Conservation (phyloP, 1,140 invertebrate genomes). For the Ephestia elutella region DNA sequence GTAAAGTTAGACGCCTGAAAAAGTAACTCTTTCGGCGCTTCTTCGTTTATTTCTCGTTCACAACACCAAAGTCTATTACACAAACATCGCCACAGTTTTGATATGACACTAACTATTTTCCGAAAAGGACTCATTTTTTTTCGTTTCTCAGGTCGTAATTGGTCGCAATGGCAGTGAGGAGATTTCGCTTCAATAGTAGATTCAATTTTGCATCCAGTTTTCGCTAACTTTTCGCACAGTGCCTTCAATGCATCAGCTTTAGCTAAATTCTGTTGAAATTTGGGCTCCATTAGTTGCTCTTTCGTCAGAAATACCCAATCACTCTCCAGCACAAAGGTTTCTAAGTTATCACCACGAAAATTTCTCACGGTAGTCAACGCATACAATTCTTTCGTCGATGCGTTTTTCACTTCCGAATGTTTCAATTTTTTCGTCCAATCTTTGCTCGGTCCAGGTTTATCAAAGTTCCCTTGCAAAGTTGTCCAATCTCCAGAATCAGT, state of each 20-base stretch:
- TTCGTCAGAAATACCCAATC: slow-evolving; percentile 58
- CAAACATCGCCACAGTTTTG: slow-evolving; percentile 30
- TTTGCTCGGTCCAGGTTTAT: neutral
- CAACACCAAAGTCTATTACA: slow-evolving; percentile 34
- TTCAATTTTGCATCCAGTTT: slow-evolving; percentile 30
- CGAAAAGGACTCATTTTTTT: slow-evolving; percentile 27
- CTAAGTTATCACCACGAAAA: slow-evolving; percentile 47
- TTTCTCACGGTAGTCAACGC: slow-evolving; percentile 60
- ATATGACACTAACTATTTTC: slow-evolving; percentile 32
- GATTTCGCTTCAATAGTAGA: slow-evolving; percentile 38
- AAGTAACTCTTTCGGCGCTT: neutral
- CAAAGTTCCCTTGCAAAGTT: neutral
- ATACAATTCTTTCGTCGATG: slow-evolving; percentile 33
- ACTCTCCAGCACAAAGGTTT: slow-evolving; percentile 51
- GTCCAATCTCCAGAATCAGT: neutral
- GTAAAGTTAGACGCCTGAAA: slow-evolving; percentile 13
- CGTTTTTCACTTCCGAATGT: slow-evolving; percentile 18
- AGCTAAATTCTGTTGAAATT: slow-evolving; percentile 45
- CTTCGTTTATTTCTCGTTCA: neutral
- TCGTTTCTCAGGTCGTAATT: slow-evolving; percentile 24
- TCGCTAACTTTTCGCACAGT: slow-evolving; percentile 43
- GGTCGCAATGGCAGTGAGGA: slow-evolving; percentile 49
- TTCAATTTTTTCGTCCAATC: slow-evolving; percentile 11
- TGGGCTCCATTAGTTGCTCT: slow-evolving; percentile 47
- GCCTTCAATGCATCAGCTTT: slow-evolving; percentile 37